A percentile compares a stretch with the other conserved stretches of the same genome.
Conservation (phyloP, 2,888 invertebrate species). For the Eupithecia pulchellata region DNA sequence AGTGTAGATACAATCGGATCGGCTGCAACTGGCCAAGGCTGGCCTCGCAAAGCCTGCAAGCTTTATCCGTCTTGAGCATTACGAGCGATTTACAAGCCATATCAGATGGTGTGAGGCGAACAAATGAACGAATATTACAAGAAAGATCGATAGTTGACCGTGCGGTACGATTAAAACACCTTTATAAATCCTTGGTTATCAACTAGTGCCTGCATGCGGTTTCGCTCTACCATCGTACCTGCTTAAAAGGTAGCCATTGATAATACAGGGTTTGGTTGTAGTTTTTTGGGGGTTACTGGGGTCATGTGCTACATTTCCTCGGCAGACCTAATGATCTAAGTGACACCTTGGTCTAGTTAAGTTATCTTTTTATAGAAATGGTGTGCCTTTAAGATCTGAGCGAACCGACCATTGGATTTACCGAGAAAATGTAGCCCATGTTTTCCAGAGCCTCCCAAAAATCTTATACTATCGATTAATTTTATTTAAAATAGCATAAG, state of each 20-base stretch:
- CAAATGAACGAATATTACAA: conserved; percentile 71
- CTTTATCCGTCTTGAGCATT: conserved; percentile 69
- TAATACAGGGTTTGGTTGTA: no score
- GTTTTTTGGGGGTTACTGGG: no score
- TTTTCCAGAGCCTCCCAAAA: no score
- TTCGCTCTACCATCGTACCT: background rate
- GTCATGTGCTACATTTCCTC: no score
- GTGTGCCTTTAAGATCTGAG: no score
- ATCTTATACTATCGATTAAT: background rate
- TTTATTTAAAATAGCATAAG: background rate
- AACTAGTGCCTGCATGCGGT: background rate
- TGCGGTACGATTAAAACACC: conserved; percentile 49
- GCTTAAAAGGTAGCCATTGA: background rate
- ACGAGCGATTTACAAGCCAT: conserved; percentile 81
- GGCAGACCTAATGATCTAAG: no score
- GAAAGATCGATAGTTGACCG: conserved; percentile 69
- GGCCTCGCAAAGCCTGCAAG: conserved; percentile 48
- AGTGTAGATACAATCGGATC: conserved; percentile 66
- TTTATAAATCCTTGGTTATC: conserved; percentile 6
- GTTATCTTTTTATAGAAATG: no score
- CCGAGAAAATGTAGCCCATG: background rate
- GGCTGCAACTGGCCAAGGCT: conserved; percentile 71
- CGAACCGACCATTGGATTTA: background rate
- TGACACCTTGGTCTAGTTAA: no score
- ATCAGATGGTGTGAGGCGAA: conserved; percentile 77